A percentile compares a stretch with the other conserved stretches of the same genome.
These are phyloP conservation scores for Kradibia gibbosae DNA, from an alignment of 1,140 invertebrate genomes.

Conservation along the genomic window DNA sequence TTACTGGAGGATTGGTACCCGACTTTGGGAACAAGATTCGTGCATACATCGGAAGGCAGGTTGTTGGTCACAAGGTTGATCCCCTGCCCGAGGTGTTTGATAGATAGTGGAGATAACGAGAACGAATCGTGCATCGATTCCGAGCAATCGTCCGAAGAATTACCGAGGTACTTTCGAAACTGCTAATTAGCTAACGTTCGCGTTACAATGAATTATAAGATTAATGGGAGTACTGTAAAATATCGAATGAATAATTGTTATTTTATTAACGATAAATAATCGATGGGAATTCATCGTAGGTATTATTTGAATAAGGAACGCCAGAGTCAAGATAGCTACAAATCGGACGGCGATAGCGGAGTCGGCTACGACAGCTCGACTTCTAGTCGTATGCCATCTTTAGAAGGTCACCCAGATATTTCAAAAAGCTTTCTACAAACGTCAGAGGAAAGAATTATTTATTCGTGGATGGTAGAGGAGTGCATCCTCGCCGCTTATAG, in stretches of 20 bases:
- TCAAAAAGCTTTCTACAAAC: conserved; percentile 58
- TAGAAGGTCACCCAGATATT: conserved; percentile 81
- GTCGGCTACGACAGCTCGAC: conserved; percentile 81
- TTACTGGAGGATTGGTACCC: conserved; percentile 99
- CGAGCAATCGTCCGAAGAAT: conserved; percentile 62
- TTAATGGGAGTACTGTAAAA: not conserved
- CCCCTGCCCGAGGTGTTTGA: conserved; percentile 90
- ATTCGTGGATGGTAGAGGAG: conserved; percentile 93
- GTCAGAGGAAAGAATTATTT: conserved; percentile 69
- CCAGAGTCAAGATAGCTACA: conserved; percentile 79
- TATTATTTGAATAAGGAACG: conserved; percentile 60
- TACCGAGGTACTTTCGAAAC: conserved; percentile 46
- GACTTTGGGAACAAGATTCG: conserved; percentile 94
- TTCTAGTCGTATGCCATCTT: conserved; percentile 84
- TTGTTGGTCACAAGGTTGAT: conserved; percentile 95
- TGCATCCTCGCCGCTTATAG: conserved; percentile 92
- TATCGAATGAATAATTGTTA: not conserved
- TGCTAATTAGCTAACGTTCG: no score
- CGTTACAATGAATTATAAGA: no score
- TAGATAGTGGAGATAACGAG: conserved; percentile 65
- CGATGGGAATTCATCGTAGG: conserved; percentile 5
- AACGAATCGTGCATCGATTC: conserved; percentile 57
- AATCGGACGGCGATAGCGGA: conserved; percentile 85
- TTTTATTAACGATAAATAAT: not conserved
- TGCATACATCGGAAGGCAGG: conserved; percentile 96